These are phyloP conservation scores for Sceloporus tristichus DNA, from an alignment of 2,113 vertebrate genomes.

Conservation along the genomic window DNA sequence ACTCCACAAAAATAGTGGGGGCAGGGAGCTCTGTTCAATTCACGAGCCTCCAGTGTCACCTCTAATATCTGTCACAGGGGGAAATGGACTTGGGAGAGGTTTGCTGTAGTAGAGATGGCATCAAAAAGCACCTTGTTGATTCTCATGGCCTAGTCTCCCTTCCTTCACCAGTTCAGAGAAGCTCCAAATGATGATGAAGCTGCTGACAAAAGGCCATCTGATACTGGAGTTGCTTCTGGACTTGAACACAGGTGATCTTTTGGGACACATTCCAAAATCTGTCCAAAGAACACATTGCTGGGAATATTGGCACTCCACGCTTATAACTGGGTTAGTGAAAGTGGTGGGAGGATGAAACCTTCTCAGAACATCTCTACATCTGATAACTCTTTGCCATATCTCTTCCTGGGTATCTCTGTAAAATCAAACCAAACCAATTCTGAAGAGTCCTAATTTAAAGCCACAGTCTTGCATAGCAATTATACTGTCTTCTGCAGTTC, in stretches of 20 bases:
- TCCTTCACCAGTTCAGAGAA: neutral
- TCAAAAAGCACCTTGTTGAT: neutral
- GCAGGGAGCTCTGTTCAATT: too few species aligned
- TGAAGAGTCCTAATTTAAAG: neutral
- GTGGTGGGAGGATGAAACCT: constrained; percentile 16
- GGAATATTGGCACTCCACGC: neutral
- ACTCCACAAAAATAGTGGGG: too few species aligned
- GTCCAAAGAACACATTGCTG: neutral
- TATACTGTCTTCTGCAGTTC: too few species aligned
- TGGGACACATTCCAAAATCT: neutral
- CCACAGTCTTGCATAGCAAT: neutral
- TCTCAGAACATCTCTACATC: neutral
- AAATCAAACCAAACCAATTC: neutral
- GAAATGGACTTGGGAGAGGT: neutral
- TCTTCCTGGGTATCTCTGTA: neutral
- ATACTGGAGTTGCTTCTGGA: neutral
- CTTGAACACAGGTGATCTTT: neutral
- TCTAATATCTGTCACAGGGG: too few species aligned
- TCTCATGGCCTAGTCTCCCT: neutral
- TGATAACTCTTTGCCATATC: constrained; percentile 16
- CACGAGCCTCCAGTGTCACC: too few species aligned
- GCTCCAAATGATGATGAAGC: neutral
- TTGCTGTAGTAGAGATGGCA: neutral
- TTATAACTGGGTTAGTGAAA: neutral
- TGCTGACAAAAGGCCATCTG: neutral